Base-by-base conservation (phyloP, 2,113 vertebrate species). In the Cathartes aura region DNA sequence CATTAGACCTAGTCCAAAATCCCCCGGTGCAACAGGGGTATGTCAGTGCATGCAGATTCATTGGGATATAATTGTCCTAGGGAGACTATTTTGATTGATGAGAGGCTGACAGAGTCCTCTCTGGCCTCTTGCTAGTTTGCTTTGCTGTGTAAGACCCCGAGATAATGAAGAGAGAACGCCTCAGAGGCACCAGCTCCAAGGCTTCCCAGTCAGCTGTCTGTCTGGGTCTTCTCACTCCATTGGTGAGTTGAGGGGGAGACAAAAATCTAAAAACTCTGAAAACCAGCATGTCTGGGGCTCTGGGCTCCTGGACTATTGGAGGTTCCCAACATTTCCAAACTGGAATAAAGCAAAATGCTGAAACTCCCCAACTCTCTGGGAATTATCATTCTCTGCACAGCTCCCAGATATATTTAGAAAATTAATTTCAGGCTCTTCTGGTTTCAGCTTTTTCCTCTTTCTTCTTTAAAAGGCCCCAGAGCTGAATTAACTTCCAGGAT, bases 371-470 rank as follows among this genome's bases (percentile, higher is more conserved):
- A 3, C 20, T 66, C 63, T 62, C 24, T 73, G 36, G 48, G 75
- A 93, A n/a, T 91, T 88, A 68, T 40, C 2, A 80, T 91, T 93
- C 84, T 93, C 42, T 80, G 74, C 75, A 70, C 59, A 80, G 26
- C 32, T 88, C 45, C 42, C 27, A 58, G 85, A 59, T 88, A 94
- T 66, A 88, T 89, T 95, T 93, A 97, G 90, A 86, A 97, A 94
- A 94, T 76, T 94, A 93, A 95, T 97, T 97, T 97, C 93, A 95
- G 92, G 87, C 71, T 93, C 45, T 88, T 92, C 82, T 97, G 96
- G 45, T 93, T 96, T 94, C 78, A 82, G 19, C 5, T 56, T 89
- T 72, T 94, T 7, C 52, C 5, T 43, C 47, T 82, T 84, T 78
- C 63, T 82, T 86, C 43, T 95, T 82, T 64, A 90, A 73, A 89